Conservation (phyloP, 2,888 invertebrate genomes). For the Mallateleia sp. region DNA sequence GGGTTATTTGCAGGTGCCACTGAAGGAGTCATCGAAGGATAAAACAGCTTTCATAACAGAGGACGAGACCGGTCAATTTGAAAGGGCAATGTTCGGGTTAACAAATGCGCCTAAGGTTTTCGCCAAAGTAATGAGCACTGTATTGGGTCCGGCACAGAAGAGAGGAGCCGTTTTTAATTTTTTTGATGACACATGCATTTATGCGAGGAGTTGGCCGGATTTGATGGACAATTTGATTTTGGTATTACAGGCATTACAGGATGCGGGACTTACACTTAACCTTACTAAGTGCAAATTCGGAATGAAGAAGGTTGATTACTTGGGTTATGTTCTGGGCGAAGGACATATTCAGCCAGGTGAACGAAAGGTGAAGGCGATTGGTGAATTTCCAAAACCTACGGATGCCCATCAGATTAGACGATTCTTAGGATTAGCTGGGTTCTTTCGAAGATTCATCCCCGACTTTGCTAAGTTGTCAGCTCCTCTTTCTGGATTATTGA, state of each 20-base stretch:
- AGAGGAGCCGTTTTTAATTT: background rate
- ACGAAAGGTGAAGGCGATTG: conserved; percentile 41
- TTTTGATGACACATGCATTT: conserved; percentile 1
- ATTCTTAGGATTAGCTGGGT: conserved; percentile 22
- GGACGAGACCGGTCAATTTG: background rate
- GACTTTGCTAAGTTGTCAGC: background rate
- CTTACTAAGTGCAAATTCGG: conserved; percentile 18
- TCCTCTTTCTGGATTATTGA: background rate
- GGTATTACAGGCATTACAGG: background rate
- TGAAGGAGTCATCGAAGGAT: background rate
- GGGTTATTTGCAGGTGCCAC: background rate
- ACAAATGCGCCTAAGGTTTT: background rate
- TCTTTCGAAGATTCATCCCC: conserved; percentile 18
- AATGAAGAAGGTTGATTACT: conserved; percentile 33
- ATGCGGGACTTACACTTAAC: conserved; percentile 32
- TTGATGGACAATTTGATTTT: background rate
- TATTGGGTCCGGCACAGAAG: background rate
- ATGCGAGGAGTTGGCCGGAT: background rate
- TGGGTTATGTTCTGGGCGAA: conserved; percentile 29
- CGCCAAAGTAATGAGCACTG: background rate
- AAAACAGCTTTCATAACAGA: background rate
- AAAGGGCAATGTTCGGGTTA: conserved; percentile 11
- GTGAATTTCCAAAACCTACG: conserved; percentile 31
- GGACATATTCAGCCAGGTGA: conserved; percentile 37
- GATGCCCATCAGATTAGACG: conserved; percentile 14